Conservation (phyloP, 2,797 vertebrate species). For the Sebastiscus tertius region DNA sequence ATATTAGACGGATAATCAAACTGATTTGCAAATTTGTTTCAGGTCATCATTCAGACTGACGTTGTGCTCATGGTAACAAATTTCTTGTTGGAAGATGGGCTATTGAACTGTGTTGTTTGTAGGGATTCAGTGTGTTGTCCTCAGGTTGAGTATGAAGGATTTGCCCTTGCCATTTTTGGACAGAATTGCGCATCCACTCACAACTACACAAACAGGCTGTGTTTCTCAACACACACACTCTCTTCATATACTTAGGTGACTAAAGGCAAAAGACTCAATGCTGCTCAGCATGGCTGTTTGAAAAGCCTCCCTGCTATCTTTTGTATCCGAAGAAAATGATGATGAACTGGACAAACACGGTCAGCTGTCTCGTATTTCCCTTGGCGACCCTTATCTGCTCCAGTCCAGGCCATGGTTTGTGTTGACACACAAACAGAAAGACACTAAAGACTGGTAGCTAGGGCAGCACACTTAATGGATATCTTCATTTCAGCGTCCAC, state of each 20-base stretch:
- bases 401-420: constrained; percentile 3
- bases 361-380: constrained; percentile 35
- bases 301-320: neutral
- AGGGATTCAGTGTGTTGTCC: neutral
- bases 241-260: neutral
- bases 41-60: neutral
- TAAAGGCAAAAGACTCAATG: neutral
- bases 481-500: neutral
- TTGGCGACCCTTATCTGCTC: constrained; percentile 17
- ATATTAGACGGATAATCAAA: neutral
- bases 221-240: neutral
- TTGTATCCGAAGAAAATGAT: constrained; percentile 36
- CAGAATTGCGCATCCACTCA: neutral
- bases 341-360: constrained; percentile 16
- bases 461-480: neutral
- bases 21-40: neutral
- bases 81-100: neutral
- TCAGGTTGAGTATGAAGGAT: neutral
- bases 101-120: neutral
- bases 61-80: neutral
- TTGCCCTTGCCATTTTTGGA: neutral
- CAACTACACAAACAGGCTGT: accelerated
- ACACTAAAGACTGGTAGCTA: neutral
- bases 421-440: constrained; percentile 23
- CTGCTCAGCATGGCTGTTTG: neutral